Conservation (phyloP, 2,888 invertebrate genomes). For the Plagiodera versicolora region DNA sequence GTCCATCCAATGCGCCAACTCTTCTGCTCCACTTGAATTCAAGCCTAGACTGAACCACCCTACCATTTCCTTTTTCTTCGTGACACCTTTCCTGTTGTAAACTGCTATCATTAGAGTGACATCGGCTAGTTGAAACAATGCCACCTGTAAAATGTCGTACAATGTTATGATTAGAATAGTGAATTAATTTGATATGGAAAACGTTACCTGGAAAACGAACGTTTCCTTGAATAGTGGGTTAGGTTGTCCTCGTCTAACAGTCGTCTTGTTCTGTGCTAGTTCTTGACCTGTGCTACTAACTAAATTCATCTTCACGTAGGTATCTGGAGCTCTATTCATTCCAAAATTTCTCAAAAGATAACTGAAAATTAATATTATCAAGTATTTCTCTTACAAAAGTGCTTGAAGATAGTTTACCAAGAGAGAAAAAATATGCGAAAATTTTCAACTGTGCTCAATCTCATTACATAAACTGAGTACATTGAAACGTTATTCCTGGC, state of each 20-base stretch:
- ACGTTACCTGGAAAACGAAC: constrained; percentile 86
- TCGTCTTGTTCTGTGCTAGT: constrained; percentile 90
- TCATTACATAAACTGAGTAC: too few relatives aligned
- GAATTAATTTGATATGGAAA: too few relatives aligned
- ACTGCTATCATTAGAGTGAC: constrained; percentile 94
- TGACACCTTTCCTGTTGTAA: constrained; percentile 87
- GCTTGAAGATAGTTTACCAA: too few relatives aligned
- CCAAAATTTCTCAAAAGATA: constrained; percentile 68
- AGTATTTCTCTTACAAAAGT: too few relatives aligned
- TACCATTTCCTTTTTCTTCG: constrained; percentile 93
- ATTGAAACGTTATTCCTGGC: too few relatives aligned
- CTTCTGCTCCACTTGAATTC: constrained; percentile 90
- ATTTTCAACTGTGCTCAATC: too few relatives aligned
- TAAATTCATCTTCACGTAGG: constrained; percentile 89
- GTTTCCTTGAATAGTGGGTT: constrained; percentile 96
- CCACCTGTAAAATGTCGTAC: constrained; percentile 79
- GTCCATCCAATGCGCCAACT: constrained; percentile 90
- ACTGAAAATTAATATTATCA: constrained; percentile 17
- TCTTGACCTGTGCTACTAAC: constrained; percentile 93
- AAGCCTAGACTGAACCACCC: constrained; percentile 95
- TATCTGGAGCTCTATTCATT: constrained; percentile 83
- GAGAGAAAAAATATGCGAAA: too few relatives aligned
- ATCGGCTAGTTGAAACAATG: constrained; percentile 91
- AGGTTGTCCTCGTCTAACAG: constrained; percentile 87
- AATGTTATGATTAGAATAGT: too few relatives aligned